These are phyloP conservation scores for Lysandra coridon DNA, from an alignment of 2,888 invertebrate genomes.

Conservation along the genomic window DNA sequence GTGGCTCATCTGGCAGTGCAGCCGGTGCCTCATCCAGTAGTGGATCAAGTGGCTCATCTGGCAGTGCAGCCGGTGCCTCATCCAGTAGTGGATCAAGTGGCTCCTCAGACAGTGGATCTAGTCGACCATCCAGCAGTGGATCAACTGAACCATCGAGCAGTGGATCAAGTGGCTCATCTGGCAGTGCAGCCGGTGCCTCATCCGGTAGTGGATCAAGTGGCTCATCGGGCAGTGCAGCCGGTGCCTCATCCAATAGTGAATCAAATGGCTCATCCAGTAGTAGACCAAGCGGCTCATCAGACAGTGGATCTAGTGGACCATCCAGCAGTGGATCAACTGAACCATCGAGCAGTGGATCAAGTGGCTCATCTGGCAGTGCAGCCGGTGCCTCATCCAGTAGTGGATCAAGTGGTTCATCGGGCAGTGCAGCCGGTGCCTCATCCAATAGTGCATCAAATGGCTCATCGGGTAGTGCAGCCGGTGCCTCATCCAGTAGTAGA, in stretches of 20 bases:
- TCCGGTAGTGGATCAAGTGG: constrained; percentile 38
- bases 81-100: background rate
- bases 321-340: background rate
- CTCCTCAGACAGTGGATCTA: background rate
- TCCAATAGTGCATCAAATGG: no score
- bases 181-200: constrained; percentile 36
- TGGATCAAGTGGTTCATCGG: background rate
- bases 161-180: background rate
- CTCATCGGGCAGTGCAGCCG: background rate
- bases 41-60: background rate
- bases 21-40: background rate
- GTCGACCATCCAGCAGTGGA: background rate
- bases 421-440: background rate
- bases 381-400: background rate
- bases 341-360: background rate
- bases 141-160: no score
- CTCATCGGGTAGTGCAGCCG: no score
- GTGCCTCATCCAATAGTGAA: background rate
- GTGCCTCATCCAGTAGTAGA: background rate
- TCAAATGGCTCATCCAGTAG: no score
- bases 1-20: background rate
- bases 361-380: background rate
- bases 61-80: background rate
- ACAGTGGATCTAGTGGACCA: background rate
- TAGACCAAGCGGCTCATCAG: background rate